Percentiles rank a stretch among this genome's conserved stretches.
Conservation (phyloP, 2,113 vertebrate genomes). For the Phasianus colchicus region DNA sequence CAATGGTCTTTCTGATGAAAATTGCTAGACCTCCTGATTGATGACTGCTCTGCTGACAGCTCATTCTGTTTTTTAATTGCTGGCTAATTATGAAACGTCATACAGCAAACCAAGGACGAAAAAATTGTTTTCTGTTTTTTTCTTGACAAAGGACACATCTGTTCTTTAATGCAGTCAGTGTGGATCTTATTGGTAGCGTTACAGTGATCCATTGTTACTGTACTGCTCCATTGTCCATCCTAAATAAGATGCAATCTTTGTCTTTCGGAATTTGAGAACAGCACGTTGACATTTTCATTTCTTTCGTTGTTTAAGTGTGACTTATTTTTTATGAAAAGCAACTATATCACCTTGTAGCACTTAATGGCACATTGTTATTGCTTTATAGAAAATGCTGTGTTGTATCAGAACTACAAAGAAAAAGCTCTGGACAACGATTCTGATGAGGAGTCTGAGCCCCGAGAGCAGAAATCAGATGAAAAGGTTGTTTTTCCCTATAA, state of each 20-base stretch:
- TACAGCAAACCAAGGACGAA: not conserved
- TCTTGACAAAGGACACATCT: conserved; percentile 63
- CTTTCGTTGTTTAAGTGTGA: not conserved
- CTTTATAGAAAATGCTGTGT: conserved; percentile 88
- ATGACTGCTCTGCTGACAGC: not conserved
- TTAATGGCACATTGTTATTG: not conserved
- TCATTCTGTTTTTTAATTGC: not conserved
- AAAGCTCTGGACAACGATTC: conserved; percentile 95
- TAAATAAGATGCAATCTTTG: conserved; percentile 40
- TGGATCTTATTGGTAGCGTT: conserved; percentile 18
- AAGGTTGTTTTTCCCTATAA: conserved; percentile 87
- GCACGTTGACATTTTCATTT: not conserved
- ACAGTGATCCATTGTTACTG: conserved; percentile 65
- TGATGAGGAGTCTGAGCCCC: conserved; percentile 89
- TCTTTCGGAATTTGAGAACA: not conserved
- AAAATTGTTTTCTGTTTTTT: conserved; percentile 46
- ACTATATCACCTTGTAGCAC: not conserved
- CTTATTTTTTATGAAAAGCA: not conserved
- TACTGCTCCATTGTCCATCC: conserved; percentile 56
- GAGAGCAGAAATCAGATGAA: conserved; percentile 79
- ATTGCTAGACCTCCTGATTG: not conserved
- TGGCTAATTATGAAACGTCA: not conserved
- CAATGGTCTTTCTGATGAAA: not conserved
- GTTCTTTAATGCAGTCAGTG: conserved; percentile 48
- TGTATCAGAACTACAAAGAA: conserved; percentile 98